Conservation (phyloP, 2,888 invertebrate species). For the Hydroisotoma schaefferi region DNA sequence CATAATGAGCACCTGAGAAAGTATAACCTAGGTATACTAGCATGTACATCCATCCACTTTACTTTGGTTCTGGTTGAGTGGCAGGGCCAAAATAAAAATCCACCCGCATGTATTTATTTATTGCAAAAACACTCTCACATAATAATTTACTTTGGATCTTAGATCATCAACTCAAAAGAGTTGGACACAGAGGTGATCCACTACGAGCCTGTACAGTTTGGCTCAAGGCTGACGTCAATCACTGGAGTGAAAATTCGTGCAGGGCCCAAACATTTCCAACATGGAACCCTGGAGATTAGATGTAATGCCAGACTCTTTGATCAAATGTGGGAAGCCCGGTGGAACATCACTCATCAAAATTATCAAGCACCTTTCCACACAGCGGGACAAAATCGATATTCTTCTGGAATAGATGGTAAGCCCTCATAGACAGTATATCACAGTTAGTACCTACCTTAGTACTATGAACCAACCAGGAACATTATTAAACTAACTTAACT, state of each 20-base stretch:
- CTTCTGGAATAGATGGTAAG: slow-evolving; percentile 21
- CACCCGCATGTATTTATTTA: no score
- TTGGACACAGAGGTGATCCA: slow-evolving; percentile 27
- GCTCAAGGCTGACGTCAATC: slow-evolving; percentile 24
- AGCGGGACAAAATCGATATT: slow-evolving; percentile 36
- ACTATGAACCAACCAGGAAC: no score
- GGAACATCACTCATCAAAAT: slow-evolving; percentile 32
- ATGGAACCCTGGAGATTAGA: slow-evolving; percentile 27
- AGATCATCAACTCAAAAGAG: slow-evolving; percentile 32
- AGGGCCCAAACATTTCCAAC: slow-evolving; percentile 25
- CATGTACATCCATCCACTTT: no score
- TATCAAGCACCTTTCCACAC: slow-evolving; percentile 27
- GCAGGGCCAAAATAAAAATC: no score
- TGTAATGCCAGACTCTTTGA: slow-evolving; percentile 33
- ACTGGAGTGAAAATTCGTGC: slow-evolving; percentile 31
- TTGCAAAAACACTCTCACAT: no score
- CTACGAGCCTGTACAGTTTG: slow-evolving; percentile 24
- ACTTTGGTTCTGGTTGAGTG: no score
- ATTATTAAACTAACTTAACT: no score
- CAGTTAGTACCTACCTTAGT: no score
- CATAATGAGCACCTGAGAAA: no score
- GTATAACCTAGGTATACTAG: no score
- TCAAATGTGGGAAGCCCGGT: slow-evolving; percentile 27
- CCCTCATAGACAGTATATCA: no score
- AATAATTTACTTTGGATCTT: slow-evolving; percentile 9